Conservation (phyloP, 2,797 vertebrate species). For the Agapornis canus region DNA sequence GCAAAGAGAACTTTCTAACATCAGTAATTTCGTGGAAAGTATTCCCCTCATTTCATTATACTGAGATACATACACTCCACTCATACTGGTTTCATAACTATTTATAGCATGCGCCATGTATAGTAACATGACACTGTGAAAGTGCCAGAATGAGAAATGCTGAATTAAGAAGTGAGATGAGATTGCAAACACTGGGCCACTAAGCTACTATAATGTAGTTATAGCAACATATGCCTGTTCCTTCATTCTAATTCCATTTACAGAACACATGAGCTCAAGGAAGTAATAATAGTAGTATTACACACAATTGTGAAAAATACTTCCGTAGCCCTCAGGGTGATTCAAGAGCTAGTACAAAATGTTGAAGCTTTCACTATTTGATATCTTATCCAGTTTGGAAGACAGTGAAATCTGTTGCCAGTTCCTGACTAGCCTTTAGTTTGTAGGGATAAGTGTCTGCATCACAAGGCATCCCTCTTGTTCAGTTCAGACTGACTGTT, state of each 20-base stretch:
- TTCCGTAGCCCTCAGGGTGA: background rate
- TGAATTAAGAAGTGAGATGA: background rate
- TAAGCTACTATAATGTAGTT: background rate
- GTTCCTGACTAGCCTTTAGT: background rate
- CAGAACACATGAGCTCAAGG: background rate
- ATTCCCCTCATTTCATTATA: background rate
- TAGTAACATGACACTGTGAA: background rate
- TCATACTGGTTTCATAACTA: background rate
- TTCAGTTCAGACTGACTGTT: background rate
- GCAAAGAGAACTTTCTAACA: background rate
- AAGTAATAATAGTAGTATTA: background rate
- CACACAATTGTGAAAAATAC: background rate
- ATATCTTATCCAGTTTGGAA: background rate
- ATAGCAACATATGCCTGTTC: background rate
- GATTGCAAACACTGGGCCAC: background rate
- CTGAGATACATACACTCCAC: background rate
- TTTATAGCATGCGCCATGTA: background rate
- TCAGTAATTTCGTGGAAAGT: background rate
- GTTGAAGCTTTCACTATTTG: background rate
- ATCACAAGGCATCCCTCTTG: background rate
- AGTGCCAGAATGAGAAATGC: background rate
- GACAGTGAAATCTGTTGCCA: background rate
- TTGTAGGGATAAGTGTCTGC: background rate
- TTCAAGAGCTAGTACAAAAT: background rate
- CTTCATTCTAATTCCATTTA: background rate